Base-by-base conservation (phyloP, 2,888 invertebrate genomes). In the Sesia apiformis region DNA sequence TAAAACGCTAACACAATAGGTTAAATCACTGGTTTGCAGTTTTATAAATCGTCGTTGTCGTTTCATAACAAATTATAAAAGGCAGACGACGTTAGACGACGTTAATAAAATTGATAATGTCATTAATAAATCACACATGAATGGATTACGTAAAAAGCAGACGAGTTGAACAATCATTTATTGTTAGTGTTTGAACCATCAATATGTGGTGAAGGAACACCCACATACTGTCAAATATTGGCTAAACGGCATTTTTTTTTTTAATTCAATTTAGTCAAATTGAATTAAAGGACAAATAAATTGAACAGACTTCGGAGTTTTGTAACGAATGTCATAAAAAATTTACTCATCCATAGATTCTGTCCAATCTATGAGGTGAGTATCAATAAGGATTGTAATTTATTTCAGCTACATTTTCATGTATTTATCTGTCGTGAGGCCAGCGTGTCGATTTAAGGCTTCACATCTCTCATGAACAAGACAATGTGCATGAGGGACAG, bases 231-330 rank as follows among this genome's bases (percentile, higher is more conserved):
- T 46, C 46, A 46, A 46, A 46, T 46, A 46, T 46, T 46, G 46
- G 46, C 46, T 5, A 46, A 46, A 46, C 5, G 46, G 46, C 46
- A 46, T n/a, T 4, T 7, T 46, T 46, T n/a, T 46, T 23, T 46
- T 46, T 23, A 23, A 52, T 54, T 56, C 53, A 60, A 58, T 56
- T 59, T 50, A 53, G 53, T 55, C 63, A 63, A 63, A n/a, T n/a
- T n/a, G n/a, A 59, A 59, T 59, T 61, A 55, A 56, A 56, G 50
- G 56, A 55, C 58, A 59, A 58, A 60, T 57, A 61, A 57, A 53
- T 42, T 46, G 46, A 46, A 46, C 23, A 46, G n/a, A 43, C 52
- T 56, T 57, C 56, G 54, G 59, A 61, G 58, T 58, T n/a, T 60
- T 60, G 58, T 58, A 60, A 57, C 55, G 53, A 52, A 39, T 54